Percentiles rank a stretch among this genome's conserved stretches.
Conservation (phyloP, 2,113 vertebrate species). For the Ovis aries region DNA sequence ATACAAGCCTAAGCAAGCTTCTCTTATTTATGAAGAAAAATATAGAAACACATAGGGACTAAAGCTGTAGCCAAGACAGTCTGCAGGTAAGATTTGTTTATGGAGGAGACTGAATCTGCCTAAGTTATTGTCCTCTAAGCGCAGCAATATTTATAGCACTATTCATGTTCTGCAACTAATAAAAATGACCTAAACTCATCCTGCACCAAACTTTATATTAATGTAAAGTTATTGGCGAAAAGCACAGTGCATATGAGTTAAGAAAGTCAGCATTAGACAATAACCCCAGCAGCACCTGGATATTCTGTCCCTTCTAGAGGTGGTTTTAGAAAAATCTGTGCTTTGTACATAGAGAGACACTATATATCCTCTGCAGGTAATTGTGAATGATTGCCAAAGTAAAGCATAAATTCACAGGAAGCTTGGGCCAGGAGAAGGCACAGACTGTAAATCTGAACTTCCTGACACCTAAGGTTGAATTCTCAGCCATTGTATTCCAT, state of each 20-base stretch:
- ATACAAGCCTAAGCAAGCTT: not conserved
- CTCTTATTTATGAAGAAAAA: conserved; percentile 52
- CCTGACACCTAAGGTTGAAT: conserved; percentile 49
- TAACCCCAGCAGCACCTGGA: not conserved
- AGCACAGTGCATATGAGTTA: conserved; percentile 14
- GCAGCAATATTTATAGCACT: conserved; percentile 42
- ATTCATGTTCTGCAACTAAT: conserved; percentile 32
- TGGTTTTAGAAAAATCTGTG: conserved; percentile 41
- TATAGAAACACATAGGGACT: not conserved
- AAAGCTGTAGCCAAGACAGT: conserved; percentile 4
- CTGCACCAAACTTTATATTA: conserved; percentile 43
- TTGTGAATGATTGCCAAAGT: conserved; percentile 57
- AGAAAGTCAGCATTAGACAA: not conserved
- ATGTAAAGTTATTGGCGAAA: conserved; percentile 33
- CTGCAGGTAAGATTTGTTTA: conserved; percentile 55
- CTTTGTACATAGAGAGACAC: conserved; percentile 24
- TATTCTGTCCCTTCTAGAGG: conserved; percentile 3
- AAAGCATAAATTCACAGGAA: conserved; percentile 59
- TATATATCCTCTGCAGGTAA: conserved; percentile 25
- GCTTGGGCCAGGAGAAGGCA: conserved; percentile 13
- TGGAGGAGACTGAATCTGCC: conserved; percentile 3
- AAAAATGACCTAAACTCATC: conserved; percentile 48
- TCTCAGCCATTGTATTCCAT: conserved; percentile 37
- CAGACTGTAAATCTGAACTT: conserved; percentile 54
- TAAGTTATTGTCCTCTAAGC: conserved; percentile 50